phyloP scores from a whole-genome alignment of 2,888 invertebrate genomes.

The Eupsilia transversa region DNA sequence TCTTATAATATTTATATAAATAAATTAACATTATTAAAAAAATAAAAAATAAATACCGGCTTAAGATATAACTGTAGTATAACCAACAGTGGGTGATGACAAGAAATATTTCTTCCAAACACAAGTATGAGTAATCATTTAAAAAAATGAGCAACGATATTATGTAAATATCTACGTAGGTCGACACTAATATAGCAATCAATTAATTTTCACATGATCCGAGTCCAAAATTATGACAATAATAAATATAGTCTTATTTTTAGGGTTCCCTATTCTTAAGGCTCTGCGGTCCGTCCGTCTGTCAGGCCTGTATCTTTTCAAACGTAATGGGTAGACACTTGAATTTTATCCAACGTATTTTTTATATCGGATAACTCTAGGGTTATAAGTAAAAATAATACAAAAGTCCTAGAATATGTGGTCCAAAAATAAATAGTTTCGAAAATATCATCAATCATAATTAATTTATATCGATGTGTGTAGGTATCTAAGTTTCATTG shows the following conservation, averaged over 20 bases:
- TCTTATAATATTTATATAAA: too few species aligned
- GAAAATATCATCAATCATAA: too few species aligned
- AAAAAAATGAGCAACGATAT: conserved; percentile 10
- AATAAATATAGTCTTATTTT: conserved; percentile 21
- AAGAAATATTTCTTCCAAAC: not conserved
- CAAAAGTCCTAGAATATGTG: too few species aligned
- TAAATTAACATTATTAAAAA: too few species aligned
- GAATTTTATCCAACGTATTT: too few species aligned
- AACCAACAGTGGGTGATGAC: not conserved
- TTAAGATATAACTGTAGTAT: not conserved
- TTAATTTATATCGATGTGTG: too few species aligned
- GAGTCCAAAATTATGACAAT: conserved; percentile 14
- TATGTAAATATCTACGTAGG: conserved; percentile 24
- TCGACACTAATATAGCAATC: conserved; percentile 39
- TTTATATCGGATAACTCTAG: too few species aligned
- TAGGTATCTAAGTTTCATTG: too few species aligned
- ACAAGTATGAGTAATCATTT: conserved; percentile 18
- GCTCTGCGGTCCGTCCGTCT: not conserved
- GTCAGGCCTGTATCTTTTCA: not conserved
- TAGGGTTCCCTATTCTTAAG: not conserved
- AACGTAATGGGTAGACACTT: not conserved
- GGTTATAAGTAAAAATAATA: too few species aligned
- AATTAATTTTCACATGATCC: conserved; percentile 31
- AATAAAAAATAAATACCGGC: too few species aligned
- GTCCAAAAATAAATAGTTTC: too few species aligned